These are phyloP conservation scores for Oxygymnocypris stewartii DNA, from an alignment of 2,113 vertebrate species.

Conservation along the genomic window DNA sequence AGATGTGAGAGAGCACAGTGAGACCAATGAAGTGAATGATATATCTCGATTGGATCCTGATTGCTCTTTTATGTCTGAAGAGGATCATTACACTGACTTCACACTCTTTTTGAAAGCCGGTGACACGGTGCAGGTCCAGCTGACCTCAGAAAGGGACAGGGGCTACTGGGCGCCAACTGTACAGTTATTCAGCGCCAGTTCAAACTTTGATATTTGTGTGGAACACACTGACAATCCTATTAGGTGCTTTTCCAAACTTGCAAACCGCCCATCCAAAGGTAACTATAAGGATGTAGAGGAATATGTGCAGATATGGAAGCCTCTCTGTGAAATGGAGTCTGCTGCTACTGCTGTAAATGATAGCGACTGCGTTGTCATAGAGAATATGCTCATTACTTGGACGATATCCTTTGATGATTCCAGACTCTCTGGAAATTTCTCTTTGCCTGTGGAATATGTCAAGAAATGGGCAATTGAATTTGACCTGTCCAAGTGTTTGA, in stretches of 20 bases:
- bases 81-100: slow-evolving; percentile 69
- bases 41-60: background rate
- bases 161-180: slow-evolving; percentile 73
- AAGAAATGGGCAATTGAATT: slow-evolving; percentile 69
- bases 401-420: background rate
- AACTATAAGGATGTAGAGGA: slow-evolving; percentile 49
- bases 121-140: slow-evolving; percentile 71
- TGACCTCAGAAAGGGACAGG: slow-evolving; percentile 63
- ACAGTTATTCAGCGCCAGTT: slow-evolving; percentile 71
- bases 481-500: slow-evolving; percentile 71
- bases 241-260: slow-evolving; percentile 69
- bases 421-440: slow-evolving; percentile 69
- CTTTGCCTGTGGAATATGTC: slow-evolving; percentile 1
- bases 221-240: slow-evolving; percentile 74
- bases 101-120: slow-evolving; percentile 65
- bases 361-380: slow-evolving; percentile 71
- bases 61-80: background rate
- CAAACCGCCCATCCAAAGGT: slow-evolving; percentile 50
- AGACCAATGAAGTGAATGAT: background rate
- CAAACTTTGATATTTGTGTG: slow-evolving; percentile 76
- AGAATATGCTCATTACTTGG: slow-evolving; percentile 70
- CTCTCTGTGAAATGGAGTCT: slow-evolving; percentile 77
- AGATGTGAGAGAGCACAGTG: background rate
- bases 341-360: slow-evolving; percentile 65
- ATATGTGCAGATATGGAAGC: slow-evolving; percentile 74